Percentiles rank a stretch among this genome's conserved stretches.
Conservation (phyloP, 1,140 invertebrate species). For the Schlechtendalia chinensis region DNA sequence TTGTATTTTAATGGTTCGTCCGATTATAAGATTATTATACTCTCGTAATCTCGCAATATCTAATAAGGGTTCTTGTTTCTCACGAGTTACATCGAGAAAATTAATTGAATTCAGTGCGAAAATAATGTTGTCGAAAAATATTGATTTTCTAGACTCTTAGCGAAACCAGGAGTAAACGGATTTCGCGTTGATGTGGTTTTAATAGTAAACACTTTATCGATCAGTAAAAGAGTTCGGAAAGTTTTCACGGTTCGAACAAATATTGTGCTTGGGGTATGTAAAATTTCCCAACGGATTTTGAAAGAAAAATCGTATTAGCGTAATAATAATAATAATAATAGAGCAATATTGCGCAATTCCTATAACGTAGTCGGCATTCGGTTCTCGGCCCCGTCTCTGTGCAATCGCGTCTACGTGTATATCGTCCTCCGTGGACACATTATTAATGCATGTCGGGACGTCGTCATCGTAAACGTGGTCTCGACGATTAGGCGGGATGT, state of each 20-base stretch:
- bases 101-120: not conserved
- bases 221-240: too few species aligned
- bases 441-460: not conserved
- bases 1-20: slow-evolving; percentile 12
- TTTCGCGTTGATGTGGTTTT: too few species aligned
- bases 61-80: not conserved
- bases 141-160: too few species aligned
- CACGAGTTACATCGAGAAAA: not conserved
- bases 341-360: not conserved
- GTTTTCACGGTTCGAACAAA: too few species aligned
- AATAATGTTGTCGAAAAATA: not conserved
- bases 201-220: too few species aligned
- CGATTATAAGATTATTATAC: too few species aligned
- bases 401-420: not conserved
- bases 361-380: not conserved
- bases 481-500: not conserved
- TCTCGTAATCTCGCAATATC: too few species aligned
- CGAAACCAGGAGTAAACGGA: too few species aligned
- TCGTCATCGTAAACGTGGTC: slow-evolving; percentile 3
- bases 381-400: not conserved
- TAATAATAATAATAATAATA: not conserved
- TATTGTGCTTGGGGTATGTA: too few species aligned
- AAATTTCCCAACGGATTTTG: too few species aligned
- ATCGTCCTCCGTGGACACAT: slow-evolving; percentile 4
- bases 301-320: too few species aligned